Percentiles rank a stretch among this genome's conserved stretches.
phyloP scores from a whole-genome alignment of 1,140 invertebrate genomes.

The Lepidurus couesii region DNA sequence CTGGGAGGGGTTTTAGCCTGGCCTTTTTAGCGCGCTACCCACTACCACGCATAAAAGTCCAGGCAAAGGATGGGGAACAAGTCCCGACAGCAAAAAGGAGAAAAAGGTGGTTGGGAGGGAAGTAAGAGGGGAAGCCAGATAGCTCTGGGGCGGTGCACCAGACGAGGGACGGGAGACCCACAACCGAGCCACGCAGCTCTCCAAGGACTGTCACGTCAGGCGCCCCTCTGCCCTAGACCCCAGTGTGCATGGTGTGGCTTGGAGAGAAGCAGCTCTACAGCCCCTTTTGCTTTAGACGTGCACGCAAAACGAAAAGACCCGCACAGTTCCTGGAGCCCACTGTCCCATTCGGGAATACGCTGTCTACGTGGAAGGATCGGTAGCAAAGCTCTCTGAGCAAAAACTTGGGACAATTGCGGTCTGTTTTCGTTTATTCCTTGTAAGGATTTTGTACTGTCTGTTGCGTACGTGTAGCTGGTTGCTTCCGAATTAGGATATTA shows the following conservation, averaged over 20 bases:
- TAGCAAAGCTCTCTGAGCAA: too few species aligned
- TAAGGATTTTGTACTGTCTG: too few species aligned
- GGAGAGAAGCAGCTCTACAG: background rate
- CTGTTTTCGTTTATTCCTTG: too few species aligned
- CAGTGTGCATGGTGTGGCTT: conserved; percentile 13
- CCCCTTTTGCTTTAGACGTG: background rate
- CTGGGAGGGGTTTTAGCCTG: background rate
- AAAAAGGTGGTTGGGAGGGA: conserved; percentile 5
- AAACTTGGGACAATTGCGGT: too few species aligned
- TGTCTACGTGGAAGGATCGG: conserved; percentile 1
- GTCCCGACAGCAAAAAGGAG: background rate
- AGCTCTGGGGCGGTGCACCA: conserved; percentile 16
- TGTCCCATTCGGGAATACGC: conserved; percentile 20
- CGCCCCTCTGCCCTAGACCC: conserved; percentile 12
- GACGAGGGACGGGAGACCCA: background rate
- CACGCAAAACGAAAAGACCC: conserved; percentile 2
- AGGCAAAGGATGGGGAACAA: background rate
- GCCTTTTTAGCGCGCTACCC: background rate
- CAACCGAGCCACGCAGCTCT: conserved; percentile 17
- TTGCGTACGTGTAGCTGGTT: too few species aligned
- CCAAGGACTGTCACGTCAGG: conserved; percentile 20
- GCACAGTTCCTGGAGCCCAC: background rate
- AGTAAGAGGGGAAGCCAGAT: background rate
- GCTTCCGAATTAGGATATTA: too few species aligned
- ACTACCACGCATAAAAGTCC: background rate